Evolutionary conservation across 2,888 invertebrate species (phyloP), one percentile per base, ranked within the genome.

Genomic region (Gymnosoma rotundatum): DNA sequence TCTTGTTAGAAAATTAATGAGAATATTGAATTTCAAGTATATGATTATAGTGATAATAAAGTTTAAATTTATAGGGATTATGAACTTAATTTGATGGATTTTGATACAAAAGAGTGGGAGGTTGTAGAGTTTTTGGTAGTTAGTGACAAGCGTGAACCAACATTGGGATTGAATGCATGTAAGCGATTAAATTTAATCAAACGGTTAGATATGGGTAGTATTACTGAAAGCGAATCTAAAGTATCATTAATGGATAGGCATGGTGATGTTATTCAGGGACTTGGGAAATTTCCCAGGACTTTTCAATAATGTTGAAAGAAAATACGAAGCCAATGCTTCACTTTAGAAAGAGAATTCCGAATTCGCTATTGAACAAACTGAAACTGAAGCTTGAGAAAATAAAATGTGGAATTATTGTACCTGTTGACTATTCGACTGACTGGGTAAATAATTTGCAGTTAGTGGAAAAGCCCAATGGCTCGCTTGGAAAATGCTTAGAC

Each of bases 401-500:
- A 78, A 64, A 76, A 10, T 76, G 82, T 12, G 76, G 54, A 36
- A 86, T 88, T 2, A 88, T 87, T 69, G 84, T 85, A 42, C 78
- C 83, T 21, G 86, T 87, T n/a, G 78, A 86, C 25, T 86, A 87
- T 42, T 83, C 87, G 25, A 87, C 86, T 14, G 86, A 86, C 61
- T 87, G 86, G 87, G 86, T 87, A 21, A 87, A 86, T 56, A 86
- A 86, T 64, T 76, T 87, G 20, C 86, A 88, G 81, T 83, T 87
- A 25, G 86, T 88, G 2, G 87, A 87, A 64, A 87, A 88, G 38
- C 61, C 86, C 25, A 86, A 86, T 48, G 86, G 86, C 25, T 66
- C 83, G 18, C 50, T 87, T 12, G 78, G 86, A 10, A 67, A 87
- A 32, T 88, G 87, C 64, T 66, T 88, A 38, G 87, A 88, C 83